A percentile compares a stretch with the other conserved stretches of the same genome.
phyloP scores from a whole-genome alignment of 2,888 invertebrate species.

The Pachycephus smyrnensis region DNA sequence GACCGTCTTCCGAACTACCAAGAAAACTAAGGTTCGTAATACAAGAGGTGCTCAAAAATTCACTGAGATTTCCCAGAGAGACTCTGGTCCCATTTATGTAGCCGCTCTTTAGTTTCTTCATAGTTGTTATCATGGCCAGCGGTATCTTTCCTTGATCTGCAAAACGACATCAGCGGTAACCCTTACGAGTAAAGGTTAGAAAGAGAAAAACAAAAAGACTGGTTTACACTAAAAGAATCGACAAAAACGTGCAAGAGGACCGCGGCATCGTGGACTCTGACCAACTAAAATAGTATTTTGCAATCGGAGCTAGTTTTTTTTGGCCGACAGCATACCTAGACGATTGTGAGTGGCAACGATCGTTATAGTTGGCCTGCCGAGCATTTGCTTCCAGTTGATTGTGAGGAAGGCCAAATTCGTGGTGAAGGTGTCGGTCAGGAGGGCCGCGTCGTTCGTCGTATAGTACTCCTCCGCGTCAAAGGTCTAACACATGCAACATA shows the following conservation, averaged over 20 bases:
- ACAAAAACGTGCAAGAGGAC: no score
- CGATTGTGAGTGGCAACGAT: conserved; percentile 87
- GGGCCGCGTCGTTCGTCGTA: conserved; percentile 94
- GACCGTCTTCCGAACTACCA: conserved; percentile 92
- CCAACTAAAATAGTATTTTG: no score
- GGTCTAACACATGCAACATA: conserved; percentile 75
- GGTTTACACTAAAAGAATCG: no score
- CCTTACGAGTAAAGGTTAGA: no score
- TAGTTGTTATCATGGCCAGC: conserved; percentile 94
- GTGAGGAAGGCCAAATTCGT: conserved; percentile 95
- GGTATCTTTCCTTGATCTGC: conserved; percentile 92
- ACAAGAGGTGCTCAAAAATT: conserved; percentile 97
- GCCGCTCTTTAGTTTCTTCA: conserved; percentile 97
- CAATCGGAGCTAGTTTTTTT: no score
- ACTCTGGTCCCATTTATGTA: conserved; percentile 99
- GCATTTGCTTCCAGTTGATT: conserved; percentile 96
- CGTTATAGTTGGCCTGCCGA: conserved; percentile 95
- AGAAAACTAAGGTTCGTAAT: conserved; percentile 97
- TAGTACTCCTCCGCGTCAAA: conserved; percentile 95
- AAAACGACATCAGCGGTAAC: no score
- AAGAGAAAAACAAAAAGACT: no score
- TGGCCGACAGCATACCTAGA: conserved; percentile 76
- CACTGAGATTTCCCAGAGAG: conserved; percentile 92
- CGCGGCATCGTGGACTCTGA: no score
- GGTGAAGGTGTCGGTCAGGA: conserved; percentile 93